Evolutionary conservation across 2,888 invertebrate species (phyloP).

Genomic region (Aplocera efformata): DNA sequence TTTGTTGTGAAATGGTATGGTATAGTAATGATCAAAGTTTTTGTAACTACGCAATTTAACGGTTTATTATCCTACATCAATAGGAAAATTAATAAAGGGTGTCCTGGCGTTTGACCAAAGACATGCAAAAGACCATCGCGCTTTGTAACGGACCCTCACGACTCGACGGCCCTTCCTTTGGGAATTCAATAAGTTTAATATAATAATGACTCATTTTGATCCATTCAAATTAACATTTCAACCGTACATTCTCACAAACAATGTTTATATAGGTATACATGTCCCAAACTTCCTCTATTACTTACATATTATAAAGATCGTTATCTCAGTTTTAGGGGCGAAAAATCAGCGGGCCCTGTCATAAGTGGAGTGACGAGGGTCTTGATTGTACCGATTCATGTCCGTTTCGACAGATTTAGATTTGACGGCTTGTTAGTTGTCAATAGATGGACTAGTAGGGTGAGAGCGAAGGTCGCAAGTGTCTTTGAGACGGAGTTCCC

Average conservation of each 20-base stretch:
- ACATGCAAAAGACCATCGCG: conserved; percentile 38
- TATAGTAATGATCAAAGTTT: too few relatives aligned
- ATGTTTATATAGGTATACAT: conserved; percentile 4
- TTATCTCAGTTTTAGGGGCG: conserved; percentile 14
- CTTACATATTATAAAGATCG: conserved; percentile 12
- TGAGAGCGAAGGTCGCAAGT: conserved; percentile 42
- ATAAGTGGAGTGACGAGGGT: conserved; percentile 62
- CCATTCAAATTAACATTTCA: conserved; percentile 30
- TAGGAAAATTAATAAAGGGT: conserved; percentile 32
- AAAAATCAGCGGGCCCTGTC: conserved; percentile 34
- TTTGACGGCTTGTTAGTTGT: conserved; percentile 55
- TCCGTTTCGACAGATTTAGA: conserved; percentile 46
- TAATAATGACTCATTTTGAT: conserved; percentile 45
- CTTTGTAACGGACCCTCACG: conserved; percentile 59
- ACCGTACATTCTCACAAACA: conserved; percentile 10
- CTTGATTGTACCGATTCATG: conserved; percentile 55
- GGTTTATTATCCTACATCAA: conserved; percentile 20
- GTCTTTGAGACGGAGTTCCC: conserved; percentile 35
- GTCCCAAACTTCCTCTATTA: conserved; percentile 11
- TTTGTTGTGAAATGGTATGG: too few relatives aligned
- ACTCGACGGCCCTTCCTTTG: conserved; percentile 36
- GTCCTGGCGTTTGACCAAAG: conserved; percentile 62
- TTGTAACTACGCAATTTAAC: conserved; percentile 13
- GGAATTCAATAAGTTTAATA: conserved; percentile 36
- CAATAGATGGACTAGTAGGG: conserved; percentile 49